phyloP scores from a whole-genome alignment of 1,140 invertebrate species.

The Olivierus martensii region DNA sequence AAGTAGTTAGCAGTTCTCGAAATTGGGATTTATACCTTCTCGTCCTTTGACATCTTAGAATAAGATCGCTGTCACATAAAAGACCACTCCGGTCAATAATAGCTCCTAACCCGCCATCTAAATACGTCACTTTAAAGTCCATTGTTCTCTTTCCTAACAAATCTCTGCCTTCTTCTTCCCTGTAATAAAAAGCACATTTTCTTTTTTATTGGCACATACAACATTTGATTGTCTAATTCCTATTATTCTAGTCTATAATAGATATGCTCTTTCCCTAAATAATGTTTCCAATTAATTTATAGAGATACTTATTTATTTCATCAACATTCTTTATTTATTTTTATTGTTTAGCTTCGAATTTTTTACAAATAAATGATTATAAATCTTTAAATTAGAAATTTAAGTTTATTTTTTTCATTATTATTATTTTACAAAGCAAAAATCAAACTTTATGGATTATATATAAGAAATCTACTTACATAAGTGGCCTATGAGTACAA shows the following conservation, averaged over 20 bases:
- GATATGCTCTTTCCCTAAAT: too few relatives aligned
- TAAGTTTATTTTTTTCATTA: too few relatives aligned
- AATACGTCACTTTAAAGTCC: conserved; percentile 96
- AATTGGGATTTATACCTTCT: conserved; percentile 83
- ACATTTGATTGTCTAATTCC: too few relatives aligned
- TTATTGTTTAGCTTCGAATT: too few relatives aligned
- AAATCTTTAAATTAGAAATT: too few relatives aligned
- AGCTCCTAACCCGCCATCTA: conserved; percentile 59
- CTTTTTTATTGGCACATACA: too few relatives aligned
- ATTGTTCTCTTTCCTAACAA: conserved; percentile 88
- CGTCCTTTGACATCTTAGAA: conserved; percentile 33
- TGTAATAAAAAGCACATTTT: conserved; percentile 32
- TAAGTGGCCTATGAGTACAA: conserved; percentile 88
- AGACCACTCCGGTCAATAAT: conserved; percentile 16
- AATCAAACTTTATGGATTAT: not conserved
- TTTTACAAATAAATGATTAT: too few relatives aligned
- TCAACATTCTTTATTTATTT: too few relatives aligned
- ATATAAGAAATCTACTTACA: conserved; percentile 47
- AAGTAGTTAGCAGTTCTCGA: conserved; percentile 79
- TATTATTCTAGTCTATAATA: too few relatives aligned
- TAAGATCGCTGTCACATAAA: conserved; percentile 16
- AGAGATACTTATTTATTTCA: too few relatives aligned
- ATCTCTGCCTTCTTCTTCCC: conserved; percentile 94
- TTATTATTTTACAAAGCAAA: too few relatives aligned
- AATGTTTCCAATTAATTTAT: too few relatives aligned